A percentile compares a stretch with the other conserved stretches of the same genome.
phyloP scores from a whole-genome alignment of 2,113 vertebrate genomes.

The Acanthochromis polyacanthus region DNA sequence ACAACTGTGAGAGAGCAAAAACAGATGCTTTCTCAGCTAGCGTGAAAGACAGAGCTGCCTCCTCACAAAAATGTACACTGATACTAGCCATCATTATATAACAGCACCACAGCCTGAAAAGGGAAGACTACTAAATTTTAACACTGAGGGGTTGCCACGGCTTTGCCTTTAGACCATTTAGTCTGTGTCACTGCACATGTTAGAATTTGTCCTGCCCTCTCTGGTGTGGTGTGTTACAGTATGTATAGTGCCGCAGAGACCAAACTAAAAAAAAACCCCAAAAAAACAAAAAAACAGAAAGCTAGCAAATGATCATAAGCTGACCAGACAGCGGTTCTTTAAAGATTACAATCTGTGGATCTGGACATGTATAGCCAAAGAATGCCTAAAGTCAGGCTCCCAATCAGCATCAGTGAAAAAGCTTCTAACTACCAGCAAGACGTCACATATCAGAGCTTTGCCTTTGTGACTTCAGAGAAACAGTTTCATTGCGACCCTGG shows the following conservation, averaged over 20 bases:
- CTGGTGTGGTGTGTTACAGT: not conserved
- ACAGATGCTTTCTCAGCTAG: slow-evolving; percentile 14
- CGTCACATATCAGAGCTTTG: not conserved
- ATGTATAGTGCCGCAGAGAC: slow-evolving; percentile 1
- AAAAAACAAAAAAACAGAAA: too few species aligned
- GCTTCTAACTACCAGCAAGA: slow-evolving; percentile 14
- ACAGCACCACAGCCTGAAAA: slow-evolving; percentile 26
- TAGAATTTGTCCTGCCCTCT: slow-evolving; percentile 34
- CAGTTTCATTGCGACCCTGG: not conserved
- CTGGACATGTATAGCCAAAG: not conserved
- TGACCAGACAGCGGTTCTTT: slow-evolving; percentile 14
- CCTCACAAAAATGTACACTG: slow-evolving; percentile 12
- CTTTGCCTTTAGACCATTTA: slow-evolving; percentile 45
- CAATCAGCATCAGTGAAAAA: not conserved
- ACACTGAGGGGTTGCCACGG: slow-evolving; percentile 10
- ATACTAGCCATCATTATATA: slow-evolving; percentile 49
- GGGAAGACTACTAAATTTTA: slow-evolving; percentile 32
- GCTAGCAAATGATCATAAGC: slow-evolving; percentile 9
- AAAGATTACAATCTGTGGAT: not conserved
- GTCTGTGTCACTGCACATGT: slow-evolving; percentile 46
- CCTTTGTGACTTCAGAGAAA: not conserved
- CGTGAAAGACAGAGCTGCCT: slow-evolving; percentile 32
- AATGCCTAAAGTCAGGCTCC: not conserved
- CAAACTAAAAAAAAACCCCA: slow-evolving; percentile 22
- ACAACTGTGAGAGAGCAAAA: slow-evolving; percentile 38